Conservation (phyloP, 2,888 invertebrate species). For the Caenorhabditis doughertyi region DNA sequence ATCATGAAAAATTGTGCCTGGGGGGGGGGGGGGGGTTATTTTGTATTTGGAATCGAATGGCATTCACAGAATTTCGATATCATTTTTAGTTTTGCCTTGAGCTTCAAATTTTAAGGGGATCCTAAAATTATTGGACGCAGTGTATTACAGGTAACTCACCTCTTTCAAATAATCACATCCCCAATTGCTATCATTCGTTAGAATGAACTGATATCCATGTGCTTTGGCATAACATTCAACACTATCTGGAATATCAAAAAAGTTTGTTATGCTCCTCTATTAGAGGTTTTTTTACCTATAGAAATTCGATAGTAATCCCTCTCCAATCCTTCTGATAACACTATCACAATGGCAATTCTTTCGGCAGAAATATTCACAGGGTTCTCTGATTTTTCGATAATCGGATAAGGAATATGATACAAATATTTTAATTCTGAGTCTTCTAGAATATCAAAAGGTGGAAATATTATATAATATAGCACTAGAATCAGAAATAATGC, state of each 20-base stretch:
- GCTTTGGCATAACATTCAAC: conserved; percentile 25
- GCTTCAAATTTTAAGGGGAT: no score
- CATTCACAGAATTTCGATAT: no score
- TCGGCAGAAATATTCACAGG: background rate
- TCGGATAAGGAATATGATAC: background rate
- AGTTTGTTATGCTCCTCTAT: background rate
- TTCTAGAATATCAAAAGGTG: no score
- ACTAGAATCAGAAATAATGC: no score
- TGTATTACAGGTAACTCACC: conserved; percentile 12
- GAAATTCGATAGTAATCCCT: conserved; percentile 30
- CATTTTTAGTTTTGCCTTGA: no score
- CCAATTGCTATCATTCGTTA: background rate
- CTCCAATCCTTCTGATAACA: conserved; percentile 19
- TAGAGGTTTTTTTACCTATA: conserved; percentile 12
- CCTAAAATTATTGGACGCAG: no score
- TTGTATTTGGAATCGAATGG: no score
- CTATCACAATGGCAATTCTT: conserved; percentile 32
- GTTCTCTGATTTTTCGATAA: background rate
- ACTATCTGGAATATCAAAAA: conserved; percentile 11
- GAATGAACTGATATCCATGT: conserved; percentile 9
- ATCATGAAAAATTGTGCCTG: no score
- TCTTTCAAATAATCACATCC: conserved; percentile 55
- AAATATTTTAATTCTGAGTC: background rate
- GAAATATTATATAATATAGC: no score
- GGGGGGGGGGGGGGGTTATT: no score